Evolutionary conservation across 2,888 invertebrate genomes (phyloP), one percentile per base, ranked within the genome.

Genomic region (Drosophila nigritarsus): DNA sequence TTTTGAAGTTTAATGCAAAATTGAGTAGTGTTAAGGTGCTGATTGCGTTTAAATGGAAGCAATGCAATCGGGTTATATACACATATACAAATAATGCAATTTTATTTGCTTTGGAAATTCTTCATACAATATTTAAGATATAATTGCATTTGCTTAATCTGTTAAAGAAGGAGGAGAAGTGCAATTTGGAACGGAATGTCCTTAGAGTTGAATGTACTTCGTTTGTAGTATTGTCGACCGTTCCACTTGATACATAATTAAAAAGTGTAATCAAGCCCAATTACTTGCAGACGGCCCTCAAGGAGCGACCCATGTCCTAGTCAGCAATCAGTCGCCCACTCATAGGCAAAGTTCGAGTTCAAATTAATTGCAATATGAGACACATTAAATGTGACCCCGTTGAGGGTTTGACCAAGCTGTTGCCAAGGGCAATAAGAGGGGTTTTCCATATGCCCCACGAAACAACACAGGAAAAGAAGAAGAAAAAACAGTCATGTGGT

Each of bases 281-380:
- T 83, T 88, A 88, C 45, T 76, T 72, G 63, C 75, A 73, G 61
- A 54, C 60, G 53, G 11, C 54, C 58, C 83, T 83, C 59, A 63
- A 83, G 63, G 55, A 82, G 51, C 81, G 51, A 55, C 56, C 68
- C 59, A 45, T 36, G 36, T 32, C 42, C 18, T n/a, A 27, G 54
- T 36, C 34, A 32, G 34, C 30, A 53, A 34, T 32, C 42, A 48
- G 40, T 49, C 68, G 50, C 50, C 58, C 68, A 54, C 73, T 45
- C 27, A 11, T 1, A 2, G 38, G 15, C 29, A 38, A 29, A 74
- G 66, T 75, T 77, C 64, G 62, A 82, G 84, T 85, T 89, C 88
- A 85, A 87, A 89, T 85, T 87, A 85, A 89, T 85, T 89, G 84
- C 90, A 85, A 85, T 87, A 76, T 79, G 84, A 85, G 86, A 76